phyloP scores from a whole-genome alignment of 1,140 invertebrate genomes.

The Nebria ingens region DNA sequence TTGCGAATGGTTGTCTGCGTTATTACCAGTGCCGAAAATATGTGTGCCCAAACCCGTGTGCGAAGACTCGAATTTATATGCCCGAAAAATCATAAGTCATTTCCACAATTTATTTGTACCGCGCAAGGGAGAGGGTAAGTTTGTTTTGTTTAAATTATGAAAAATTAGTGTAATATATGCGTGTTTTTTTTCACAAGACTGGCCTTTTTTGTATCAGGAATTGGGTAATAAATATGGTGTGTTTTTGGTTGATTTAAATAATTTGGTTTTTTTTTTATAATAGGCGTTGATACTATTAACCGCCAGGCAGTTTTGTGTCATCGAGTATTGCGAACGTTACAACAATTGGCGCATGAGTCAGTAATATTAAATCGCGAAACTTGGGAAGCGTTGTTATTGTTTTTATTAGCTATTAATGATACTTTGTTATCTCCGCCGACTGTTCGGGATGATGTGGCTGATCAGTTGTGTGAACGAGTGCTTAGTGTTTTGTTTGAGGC shows the following conservation, averaged over 20 bases:
- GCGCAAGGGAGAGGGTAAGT: conserved; percentile 79
- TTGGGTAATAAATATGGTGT: conserved; percentile 51
- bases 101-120: conserved; percentile 93
- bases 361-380: conserved; percentile 69
- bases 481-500: conserved; percentile 86
- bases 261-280: conserved; percentile 21
- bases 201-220: conserved; percentile 79
- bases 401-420: conserved; percentile 88
- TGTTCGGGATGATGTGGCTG: conserved; percentile 86
- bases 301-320: conserved; percentile 93
- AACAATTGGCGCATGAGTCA: conserved; percentile 76
- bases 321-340: conserved; percentile 79
- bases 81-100: conserved; percentile 83
- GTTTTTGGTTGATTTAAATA: background rate
- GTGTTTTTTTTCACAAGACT: conserved; percentile 55
- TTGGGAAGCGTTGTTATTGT: conserved; percentile 82
- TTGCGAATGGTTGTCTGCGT: conserved; percentile 88
- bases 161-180: conserved; percentile 7
- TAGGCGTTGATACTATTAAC: conserved; percentile 80
- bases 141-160: conserved; percentile 18
- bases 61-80: conserved; percentile 85
- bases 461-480: conserved; percentile 88
- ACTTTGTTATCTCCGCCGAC: conserved; percentile 83
- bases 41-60: conserved; percentile 76
- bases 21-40: conserved; percentile 70